These are phyloP conservation scores for Ailurus styani DNA, from an alignment of 2,113 vertebrate species.

Conservation along the genomic window DNA sequence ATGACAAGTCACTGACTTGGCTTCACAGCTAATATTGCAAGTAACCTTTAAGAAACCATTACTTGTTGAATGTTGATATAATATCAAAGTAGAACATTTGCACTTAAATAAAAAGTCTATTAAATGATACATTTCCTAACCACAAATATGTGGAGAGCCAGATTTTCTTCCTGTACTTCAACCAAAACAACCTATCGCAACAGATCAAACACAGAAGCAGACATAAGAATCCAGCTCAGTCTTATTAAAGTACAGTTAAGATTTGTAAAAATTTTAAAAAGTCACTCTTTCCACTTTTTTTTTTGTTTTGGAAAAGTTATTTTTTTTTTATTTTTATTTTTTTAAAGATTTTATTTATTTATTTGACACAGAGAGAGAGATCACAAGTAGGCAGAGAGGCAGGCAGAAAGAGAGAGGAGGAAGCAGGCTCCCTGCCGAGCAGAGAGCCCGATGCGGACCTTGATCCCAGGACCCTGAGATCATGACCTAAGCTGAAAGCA, in stretches of 20 bases:
- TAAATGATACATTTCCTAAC: background rate
- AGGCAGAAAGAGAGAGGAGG: too few relatives aligned
- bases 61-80: background rate
- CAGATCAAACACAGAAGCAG: background rate
- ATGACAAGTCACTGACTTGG: too few relatives aligned
- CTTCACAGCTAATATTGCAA: background rate
- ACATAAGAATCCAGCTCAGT: background rate
- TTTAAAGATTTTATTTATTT: too few relatives aligned
- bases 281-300: background rate
- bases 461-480: too few relatives aligned
- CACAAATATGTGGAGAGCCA: background rate
- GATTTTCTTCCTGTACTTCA: background rate
- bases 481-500: too few relatives aligned
- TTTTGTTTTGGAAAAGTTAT: background rate
- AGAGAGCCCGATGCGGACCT: too few relatives aligned
- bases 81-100: background rate
- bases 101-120: background rate
- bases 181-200: background rate
- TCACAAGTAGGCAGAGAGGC: too few relatives aligned
- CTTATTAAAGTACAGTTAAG: background rate
- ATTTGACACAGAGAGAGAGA: too few relatives aligned
- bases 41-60: background rate
- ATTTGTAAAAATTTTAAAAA: background rate
- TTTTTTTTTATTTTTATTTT: too few relatives aligned
- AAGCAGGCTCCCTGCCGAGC: too few relatives aligned